Evolutionary conservation across 2,888 invertebrate species (phyloP).

Genomic region (Kryphioiulus occultus): DNA sequence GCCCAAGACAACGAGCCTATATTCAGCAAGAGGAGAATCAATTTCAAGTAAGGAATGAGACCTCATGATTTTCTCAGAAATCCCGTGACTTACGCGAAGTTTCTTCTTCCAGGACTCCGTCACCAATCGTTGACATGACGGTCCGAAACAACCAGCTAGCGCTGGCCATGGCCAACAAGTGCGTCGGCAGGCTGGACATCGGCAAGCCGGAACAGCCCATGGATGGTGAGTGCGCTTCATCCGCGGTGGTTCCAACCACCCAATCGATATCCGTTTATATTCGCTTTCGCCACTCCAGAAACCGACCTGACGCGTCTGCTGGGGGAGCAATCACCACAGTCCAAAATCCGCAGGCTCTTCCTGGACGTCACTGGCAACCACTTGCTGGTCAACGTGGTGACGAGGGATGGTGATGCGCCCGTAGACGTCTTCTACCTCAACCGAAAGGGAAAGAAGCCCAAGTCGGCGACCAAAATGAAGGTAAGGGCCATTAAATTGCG

Average conservation of each 20-base stretch:
- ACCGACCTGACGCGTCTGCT: slow-evolving; percentile 74
- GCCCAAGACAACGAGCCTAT: slow-evolving; percentile 76
- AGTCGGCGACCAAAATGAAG: slow-evolving; percentile 66
- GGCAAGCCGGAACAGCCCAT: slow-evolving; percentile 75
- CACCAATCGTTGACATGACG: slow-evolving; percentile 79
- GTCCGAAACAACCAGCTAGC: slow-evolving; percentile 84
- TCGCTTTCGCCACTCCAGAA: slow-evolving; percentile 66
- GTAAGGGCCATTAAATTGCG: no score
- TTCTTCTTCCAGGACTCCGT: slow-evolving; percentile 72
- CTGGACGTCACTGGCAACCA: slow-evolving; percentile 89
- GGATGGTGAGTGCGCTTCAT: slow-evolving; percentile 71
- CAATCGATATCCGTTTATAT: slow-evolving; percentile 51
- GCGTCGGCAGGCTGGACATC: slow-evolving; percentile 81
- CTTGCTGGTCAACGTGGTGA: slow-evolving; percentile 76
- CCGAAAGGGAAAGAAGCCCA: slow-evolving; percentile 76
- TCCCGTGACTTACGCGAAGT: not conserved
- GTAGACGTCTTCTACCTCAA: slow-evolving; percentile 81
- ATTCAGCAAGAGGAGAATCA: slow-evolving; percentile 74
- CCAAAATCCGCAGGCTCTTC: slow-evolving; percentile 67
- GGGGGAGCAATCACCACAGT: slow-evolving; percentile 60
- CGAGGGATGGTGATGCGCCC: slow-evolving; percentile 65
- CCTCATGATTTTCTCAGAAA: no score
- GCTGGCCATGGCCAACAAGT: slow-evolving; percentile 82
- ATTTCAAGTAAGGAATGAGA: slow-evolving; percentile 45
- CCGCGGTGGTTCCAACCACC: not conserved